These are phyloP conservation scores for Latheticus oryzae DNA, from an alignment of 2,888 invertebrate species.

Conservation along the genomic window DNA sequence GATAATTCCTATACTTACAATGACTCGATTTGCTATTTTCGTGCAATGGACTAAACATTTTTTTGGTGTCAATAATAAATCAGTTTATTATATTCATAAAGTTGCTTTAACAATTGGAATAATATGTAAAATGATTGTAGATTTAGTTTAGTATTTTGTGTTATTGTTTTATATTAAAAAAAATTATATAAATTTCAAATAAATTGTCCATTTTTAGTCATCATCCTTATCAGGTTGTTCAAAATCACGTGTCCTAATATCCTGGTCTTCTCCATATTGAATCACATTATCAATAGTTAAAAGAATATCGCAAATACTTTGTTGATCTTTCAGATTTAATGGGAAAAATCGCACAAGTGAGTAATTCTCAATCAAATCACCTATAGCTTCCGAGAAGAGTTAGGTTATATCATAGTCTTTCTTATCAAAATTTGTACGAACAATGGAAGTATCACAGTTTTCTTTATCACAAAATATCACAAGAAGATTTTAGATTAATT, in stretches of 20 bases:
- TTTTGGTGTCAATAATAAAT: constrained; percentile 34
- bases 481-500: too few relatives aligned
- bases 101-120: constrained; percentile 32
- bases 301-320: constrained; percentile 87
- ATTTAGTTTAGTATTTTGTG: constrained; percentile 38
- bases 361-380: constrained; percentile 89
- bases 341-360: constrained; percentile 94
- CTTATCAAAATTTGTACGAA: too few relatives aligned
- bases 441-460: too few relatives aligned
- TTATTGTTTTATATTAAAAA: constrained; percentile 40
- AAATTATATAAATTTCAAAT: constrained; percentile 33
- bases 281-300: constrained; percentile 92
- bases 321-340: constrained; percentile 90
- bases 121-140: constrained; percentile 20
- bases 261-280: constrained; percentile 97
- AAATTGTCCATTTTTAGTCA: constrained; percentile 20
- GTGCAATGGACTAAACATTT: constrained; percentile 24
- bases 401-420: too few relatives aligned
- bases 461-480: too few relatives aligned
- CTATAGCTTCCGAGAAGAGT: constrained; percentile 90
- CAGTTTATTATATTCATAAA: constrained; percentile 32
- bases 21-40: constrained; percentile 22
- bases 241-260: constrained; percentile 85
- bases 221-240: constrained; percentile 76
- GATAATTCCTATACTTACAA: constrained; percentile 39